Evolutionary conservation across 2,797 vertebrate genomes (phyloP), one percentile per base, ranked within the genome.

Genomic region (Gallirallus australis): DNA sequence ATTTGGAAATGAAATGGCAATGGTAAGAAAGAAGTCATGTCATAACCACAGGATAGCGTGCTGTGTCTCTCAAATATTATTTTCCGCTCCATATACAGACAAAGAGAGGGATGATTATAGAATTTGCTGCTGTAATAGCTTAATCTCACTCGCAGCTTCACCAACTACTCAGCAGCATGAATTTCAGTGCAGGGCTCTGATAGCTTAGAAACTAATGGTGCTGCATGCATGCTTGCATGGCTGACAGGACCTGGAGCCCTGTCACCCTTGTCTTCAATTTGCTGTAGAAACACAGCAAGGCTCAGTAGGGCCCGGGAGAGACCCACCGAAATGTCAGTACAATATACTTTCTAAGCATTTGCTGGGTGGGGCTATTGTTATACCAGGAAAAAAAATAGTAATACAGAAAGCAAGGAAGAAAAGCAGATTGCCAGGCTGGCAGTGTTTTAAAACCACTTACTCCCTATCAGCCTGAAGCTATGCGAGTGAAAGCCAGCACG

Each of bases 221-320:
- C 30, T 47, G 50, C 31, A 72, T 37, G 37, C 1, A 1, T 3
- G 12, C 11, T 70, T 2, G 2, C 12, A 39, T 15, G 9, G 39
- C 33, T 0, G 0, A 7, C 30, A 66, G 35, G 56, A 64, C 40
- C 80, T 61, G 57, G 66, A 86, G 21, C 19, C 21, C 15, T 2
- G 7, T 20, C 48, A 71, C 6, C 3, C 2, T n/a, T 31, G 15
- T 48, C 48, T 78, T 64, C 40, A 72, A 8, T 30, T 68, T 64
- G 37, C 18, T 85, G 30, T 53, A 45, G 39, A 84, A 25, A 64
- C 19, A 3, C 4, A 69, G 66, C 25, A 72, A 48, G 47, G 47
- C 23, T 48, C 47, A 48, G 20, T 47, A 47, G 20, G 60, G 33
- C 40, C 64, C 82, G 56, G 48, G 56, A 42, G 30, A 83, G 12